Base-by-base conservation (phyloP, 1,140 invertebrate genomes). In the Acromyrmex heyeri region DNA sequence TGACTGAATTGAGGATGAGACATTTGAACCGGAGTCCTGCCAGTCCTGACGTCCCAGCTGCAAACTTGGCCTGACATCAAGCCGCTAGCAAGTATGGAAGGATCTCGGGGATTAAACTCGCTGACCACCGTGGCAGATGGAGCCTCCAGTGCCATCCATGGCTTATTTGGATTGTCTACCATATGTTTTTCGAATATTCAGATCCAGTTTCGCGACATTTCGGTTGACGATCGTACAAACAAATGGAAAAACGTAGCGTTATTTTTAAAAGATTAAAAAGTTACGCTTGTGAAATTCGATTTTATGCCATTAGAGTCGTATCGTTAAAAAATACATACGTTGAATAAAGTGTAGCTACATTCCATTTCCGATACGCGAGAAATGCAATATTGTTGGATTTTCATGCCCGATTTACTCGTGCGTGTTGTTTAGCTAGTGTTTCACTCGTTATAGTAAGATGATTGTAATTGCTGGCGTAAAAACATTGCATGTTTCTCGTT, bases 81-180 rank as follows among this genome's bases (percentile, higher is more conserved):
- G 38, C 98, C 98, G 89, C 98, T 98, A n/a, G 98, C 97, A 65
- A 99, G 94, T 78, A 97, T 96, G 88, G 98, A 97, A 1, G 97
- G 96, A 95, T 99, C 98, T 92, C 98, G 98, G 30, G 97, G 97
- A 95, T 99, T 98, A 94, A 98, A 99, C 94, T 99, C 98, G 18
- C 99, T 95, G 90, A 98, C 98, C 12, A 98, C 96, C 59, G 98
- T 95, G 0, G 97, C 97, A 50, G 96, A 96, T 69, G 96, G 96
- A 2, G 97, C 97, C 91, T 97, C 97, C 78, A 99, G 95, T n/a
- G 96, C 96, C 69, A 98, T 95, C 87, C 98, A 97, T 14, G 98
- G 98, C 86, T 97, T 96, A 92, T 98, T 99, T 0, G 98, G 98
- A 94, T 98, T 98, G 95, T 98, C 98, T 98, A 93, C 38, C 34